phyloP scores from a whole-genome alignment of 2,113 vertebrate genomes.

The Barbus barbus region DNA sequence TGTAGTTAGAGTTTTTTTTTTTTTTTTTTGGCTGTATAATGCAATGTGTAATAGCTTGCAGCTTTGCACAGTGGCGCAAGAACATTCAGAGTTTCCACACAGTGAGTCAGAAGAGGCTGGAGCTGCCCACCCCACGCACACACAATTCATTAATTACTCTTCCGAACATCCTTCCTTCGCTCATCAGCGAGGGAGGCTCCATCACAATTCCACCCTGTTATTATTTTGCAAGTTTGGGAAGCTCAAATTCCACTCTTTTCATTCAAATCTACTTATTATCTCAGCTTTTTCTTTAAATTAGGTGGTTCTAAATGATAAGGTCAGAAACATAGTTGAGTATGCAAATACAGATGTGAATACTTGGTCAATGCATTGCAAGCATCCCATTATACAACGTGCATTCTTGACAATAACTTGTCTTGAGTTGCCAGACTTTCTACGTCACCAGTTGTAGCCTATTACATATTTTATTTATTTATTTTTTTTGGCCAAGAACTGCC shows the following conservation, averaged over 20 bases:
- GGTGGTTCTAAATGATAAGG: not conserved
- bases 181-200: constrained; percentile 1
- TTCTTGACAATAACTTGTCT: not conserved
- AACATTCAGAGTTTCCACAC: constrained; percentile 79
- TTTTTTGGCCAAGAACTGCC: not conserved
- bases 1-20: constrained; percentile 14
- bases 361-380: not conserved
- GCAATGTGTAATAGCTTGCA: constrained; percentile 72
- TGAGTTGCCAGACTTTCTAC: not conserved
- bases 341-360: not conserved
- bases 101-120: constrained; percentile 63
- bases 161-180: constrained; percentile 26
- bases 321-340: not conserved
- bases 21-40: constrained; percentile 64
- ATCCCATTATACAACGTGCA: not conserved
- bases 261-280: no score
- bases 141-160: constrained; percentile 22
- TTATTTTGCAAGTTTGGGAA: not conserved
- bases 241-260: not conserved
- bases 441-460: not conserved
- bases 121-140: not conserved
- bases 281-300: not conserved
- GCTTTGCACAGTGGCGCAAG: constrained; percentile 69
- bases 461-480: not conserved
- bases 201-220: constrained; percentile 6